phyloP scores from a whole-genome alignment of 2,888 invertebrate genomes.

The Dilophus febrilis region DNA sequence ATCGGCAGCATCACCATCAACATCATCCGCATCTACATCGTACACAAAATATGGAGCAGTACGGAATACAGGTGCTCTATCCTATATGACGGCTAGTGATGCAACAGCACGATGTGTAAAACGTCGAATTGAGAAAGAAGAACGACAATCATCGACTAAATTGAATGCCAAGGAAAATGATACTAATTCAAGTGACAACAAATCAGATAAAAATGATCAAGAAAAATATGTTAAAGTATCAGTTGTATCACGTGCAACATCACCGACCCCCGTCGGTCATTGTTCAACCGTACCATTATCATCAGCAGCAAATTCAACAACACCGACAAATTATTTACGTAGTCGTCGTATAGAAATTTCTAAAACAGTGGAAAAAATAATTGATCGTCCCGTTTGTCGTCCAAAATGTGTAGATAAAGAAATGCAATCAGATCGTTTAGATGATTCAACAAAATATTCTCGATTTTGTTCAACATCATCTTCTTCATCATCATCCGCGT shows the following conservation, averaged over 20 bases:
- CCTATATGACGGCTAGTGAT: conserved; percentile 27
- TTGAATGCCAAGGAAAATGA: conserved; percentile 19
- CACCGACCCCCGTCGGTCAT: conserved; percentile 61
- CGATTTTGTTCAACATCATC: conserved; percentile 35
- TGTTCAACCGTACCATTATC: conserved; percentile 25
- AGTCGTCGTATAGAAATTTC: conserved; percentile 54
- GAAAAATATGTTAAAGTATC: conserved; percentile 34
- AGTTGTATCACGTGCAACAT: conserved; percentile 58
- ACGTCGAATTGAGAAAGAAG: neutral
- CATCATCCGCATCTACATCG: neutral
- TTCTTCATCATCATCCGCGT: conserved; percentile 1
- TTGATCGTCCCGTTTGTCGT: conserved; percentile 39
- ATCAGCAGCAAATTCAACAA: conserved; percentile 31
- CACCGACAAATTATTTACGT: conserved; percentile 41
- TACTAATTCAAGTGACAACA: conserved; percentile 9
- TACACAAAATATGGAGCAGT: conserved; percentile 12
- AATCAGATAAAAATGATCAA: conserved; percentile 9
- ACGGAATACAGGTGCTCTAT: conserved; percentile 13
- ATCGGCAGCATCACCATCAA: neutral
- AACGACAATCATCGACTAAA: conserved; percentile 26
- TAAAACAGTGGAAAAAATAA: conserved; percentile 51
- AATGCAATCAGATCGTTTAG: conserved; percentile 54
- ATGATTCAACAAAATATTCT: conserved; percentile 48
- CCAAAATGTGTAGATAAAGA: conserved; percentile 48
- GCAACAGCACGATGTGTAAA: conserved; percentile 20